A percentile compares a stretch with the other conserved stretches of the same genome.
These are phyloP conservation scores for Drosophila anceps DNA, from an alignment of 2,888 invertebrate species.

Conservation along the genomic window DNA sequence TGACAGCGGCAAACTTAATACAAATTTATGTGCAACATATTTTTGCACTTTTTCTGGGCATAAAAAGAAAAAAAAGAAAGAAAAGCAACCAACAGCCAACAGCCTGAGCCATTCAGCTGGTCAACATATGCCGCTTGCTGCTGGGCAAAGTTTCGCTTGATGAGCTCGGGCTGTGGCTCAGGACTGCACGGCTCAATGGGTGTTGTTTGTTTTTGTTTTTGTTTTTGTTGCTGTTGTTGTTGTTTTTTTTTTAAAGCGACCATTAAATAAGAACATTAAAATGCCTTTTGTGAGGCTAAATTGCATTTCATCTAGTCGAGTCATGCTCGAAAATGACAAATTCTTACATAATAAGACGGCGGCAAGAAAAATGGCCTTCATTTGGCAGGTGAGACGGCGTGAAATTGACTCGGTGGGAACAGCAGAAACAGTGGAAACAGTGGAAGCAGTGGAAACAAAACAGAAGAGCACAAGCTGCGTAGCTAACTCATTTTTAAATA, in stretches of 20 bases:
- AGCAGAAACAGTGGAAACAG: neutral
- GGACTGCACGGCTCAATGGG: slow-evolving; percentile 21
- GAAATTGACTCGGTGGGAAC: slow-evolving; percentile 62
- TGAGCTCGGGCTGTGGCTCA: slow-evolving; percentile 32
- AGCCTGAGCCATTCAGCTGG: slow-evolving; percentile 34
- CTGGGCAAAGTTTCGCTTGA: slow-evolving; percentile 49
- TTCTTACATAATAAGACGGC: slow-evolving; percentile 72
- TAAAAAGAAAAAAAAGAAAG: slow-evolving; percentile 16
- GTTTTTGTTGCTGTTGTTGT: slow-evolving; percentile 16
- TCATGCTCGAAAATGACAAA: slow-evolving; percentile 78
- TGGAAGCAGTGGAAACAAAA: slow-evolving; percentile 1
- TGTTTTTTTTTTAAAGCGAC: slow-evolving; percentile 31
- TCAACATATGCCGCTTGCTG: slow-evolving; percentile 66
- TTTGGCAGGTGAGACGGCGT: slow-evolving; percentile 76
- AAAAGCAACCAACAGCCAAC: neutral
- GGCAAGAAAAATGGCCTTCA: slow-evolving; percentile 73
- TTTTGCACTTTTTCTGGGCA: slow-evolving; percentile 69
- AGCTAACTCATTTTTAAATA: slow-evolving; percentile 84
- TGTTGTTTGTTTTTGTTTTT: slow-evolving; percentile 1
- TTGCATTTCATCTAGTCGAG: slow-evolving; percentile 72
- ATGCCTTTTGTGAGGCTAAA: slow-evolving; percentile 61
- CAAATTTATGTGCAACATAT: slow-evolving; percentile 83
- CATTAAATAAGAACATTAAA: slow-evolving; percentile 72
- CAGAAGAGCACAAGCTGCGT: slow-evolving; percentile 46
- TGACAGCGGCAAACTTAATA: slow-evolving; percentile 81